Conservation (phyloP, 2,113 vertebrate species). For the Colius striatus region DNA sequence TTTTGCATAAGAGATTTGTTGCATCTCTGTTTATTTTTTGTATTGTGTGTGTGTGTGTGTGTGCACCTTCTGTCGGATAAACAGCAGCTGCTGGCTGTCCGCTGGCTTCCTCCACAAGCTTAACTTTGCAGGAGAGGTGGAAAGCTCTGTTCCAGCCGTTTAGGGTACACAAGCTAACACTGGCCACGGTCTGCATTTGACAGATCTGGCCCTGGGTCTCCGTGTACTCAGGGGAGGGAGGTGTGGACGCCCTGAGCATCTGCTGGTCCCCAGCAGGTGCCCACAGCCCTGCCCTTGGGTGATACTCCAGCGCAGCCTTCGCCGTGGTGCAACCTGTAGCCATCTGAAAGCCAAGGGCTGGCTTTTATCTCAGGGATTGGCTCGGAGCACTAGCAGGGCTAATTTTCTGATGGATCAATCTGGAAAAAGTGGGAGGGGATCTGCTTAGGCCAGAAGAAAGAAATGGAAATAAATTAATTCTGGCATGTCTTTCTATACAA, state of each 20-base stretch:
- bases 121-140: not conserved
- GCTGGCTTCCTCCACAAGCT: not conserved
- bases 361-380: constrained; percentile 7
- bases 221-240: not conserved
- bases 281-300: not conserved
- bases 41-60: not conserved
- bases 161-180: not conserved
- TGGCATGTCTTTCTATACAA: not conserved
- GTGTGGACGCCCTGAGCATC: not conserved
- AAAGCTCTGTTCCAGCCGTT: not conserved
- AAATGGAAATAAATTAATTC: not conserved
- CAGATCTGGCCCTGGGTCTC: not conserved
- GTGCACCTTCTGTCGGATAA: not conserved
- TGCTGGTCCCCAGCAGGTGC: not conserved
- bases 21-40: not conserved
- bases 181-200: rapidly evolving
- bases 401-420: constrained; percentile 22
- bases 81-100: not conserved
- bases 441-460: constrained; percentile 18
- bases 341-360: not conserved
- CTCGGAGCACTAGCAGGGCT: not conserved
- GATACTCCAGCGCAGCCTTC: not conserved
- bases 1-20: not conserved
- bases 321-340: not conserved
- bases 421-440: constrained; percentile 44